Base-by-base conservation (phyloP, 2,888 invertebrate genomes). In the Mythimna vitellina region DNA sequence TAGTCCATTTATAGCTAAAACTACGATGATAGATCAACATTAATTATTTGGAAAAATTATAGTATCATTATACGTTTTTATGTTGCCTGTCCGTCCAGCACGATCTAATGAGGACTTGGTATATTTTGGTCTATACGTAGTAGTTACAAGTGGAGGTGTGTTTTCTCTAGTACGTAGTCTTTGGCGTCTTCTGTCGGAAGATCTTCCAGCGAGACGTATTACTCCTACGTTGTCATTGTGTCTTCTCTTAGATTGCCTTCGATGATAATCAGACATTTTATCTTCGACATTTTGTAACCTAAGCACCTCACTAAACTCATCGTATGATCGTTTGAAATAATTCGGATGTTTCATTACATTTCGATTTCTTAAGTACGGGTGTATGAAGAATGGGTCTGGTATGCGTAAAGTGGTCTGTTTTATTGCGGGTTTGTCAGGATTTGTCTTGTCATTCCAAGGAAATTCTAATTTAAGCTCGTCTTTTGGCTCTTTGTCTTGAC, bases 11-110 rank as follows among this genome's bases (percentile, higher is more conserved):
- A 17, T 29, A 38, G 17, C 5, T 29, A 22, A 32, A 20, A 53
- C 29, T 29, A n/a, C 12, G 17, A 51, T 10, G 49, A 10, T 9
- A n/a, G 6, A 51, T 20, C 35, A 35, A 42, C 12, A 14, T 61
- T 54, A 65, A 53, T 62, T 9, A 0, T 29, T 51, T 63, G 49
- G 54, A 66, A 77, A 67, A 32, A 63, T 54, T 22, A 80, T 63
- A 22, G 53, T 63, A 7, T 73, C 25, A 42, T 76, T 60, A 38
- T 32, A 70, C 1, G 54, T 22, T 42, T 22, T 10, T 22, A 8
- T n/a, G 14, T 20, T 5, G 22, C 12, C 49, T 76, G 8, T 46
- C 8, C 22, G 3, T 35, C 32, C 17, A 57, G 3, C 49, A 32
- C 9, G 7, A 0, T n/a, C 29, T 29, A 29, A 25, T 20, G 6